A percentile compares a stretch with the other conserved stretches of the same genome.
Conservation (phyloP, 2,113 vertebrate genomes). For the Mobula hypostoma region DNA sequence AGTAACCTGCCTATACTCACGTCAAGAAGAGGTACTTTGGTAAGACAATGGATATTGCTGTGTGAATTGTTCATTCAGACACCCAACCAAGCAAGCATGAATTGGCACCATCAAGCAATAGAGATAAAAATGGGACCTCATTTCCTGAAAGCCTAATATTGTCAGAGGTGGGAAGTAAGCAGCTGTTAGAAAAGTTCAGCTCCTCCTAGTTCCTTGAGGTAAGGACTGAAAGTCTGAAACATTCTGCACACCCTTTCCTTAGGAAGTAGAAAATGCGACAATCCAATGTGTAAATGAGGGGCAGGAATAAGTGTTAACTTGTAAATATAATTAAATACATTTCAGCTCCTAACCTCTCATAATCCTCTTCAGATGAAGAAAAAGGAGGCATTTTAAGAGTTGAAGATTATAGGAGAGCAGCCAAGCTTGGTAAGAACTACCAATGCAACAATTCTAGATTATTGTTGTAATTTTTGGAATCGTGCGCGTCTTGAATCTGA, state of each 20-base stretch:
- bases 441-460: not conserved
- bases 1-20: not conserved
- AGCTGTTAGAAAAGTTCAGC: not conserved
- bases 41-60: not conserved
- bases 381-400: conserved; percentile 66
- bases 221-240: too few species aligned
- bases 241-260: not conserved
- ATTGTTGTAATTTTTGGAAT: not conserved
- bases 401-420: conserved; percentile 65
- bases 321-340: not conserved
- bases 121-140: not conserved
- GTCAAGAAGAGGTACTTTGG: not conserved
- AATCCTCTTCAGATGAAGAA: conserved; percentile 59
- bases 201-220: not conserved
- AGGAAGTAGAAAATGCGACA: not conserved
- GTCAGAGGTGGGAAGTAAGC: not conserved
- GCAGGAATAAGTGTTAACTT: not conserved
- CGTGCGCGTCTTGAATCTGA: not conserved
- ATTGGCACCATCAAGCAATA: not conserved
- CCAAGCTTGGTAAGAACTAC: conserved; percentile 65
- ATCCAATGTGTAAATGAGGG: not conserved
- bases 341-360: not conserved
- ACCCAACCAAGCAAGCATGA: not conserved
- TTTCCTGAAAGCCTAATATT: not conserved
- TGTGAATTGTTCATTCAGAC: not conserved